A percentile compares a stretch with the other conserved stretches of the same genome.
Evolutionary conservation across 2,797 vertebrate genomes (phyloP).

Genomic region (Brotula barbata): DNA sequence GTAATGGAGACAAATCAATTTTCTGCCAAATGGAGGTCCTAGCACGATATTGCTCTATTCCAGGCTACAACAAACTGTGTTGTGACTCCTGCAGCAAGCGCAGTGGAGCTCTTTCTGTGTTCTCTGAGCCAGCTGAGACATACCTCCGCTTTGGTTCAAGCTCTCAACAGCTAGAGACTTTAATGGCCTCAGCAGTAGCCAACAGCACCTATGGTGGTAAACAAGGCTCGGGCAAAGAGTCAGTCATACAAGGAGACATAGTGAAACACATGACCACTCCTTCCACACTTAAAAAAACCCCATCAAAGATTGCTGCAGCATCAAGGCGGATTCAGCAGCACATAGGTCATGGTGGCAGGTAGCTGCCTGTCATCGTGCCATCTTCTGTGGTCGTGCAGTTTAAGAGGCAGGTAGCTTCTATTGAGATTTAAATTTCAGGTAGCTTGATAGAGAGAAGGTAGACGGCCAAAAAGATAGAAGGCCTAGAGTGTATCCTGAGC

Average conservation of each 20-base stretch:
- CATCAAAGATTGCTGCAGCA: slow-evolving; percentile 52
- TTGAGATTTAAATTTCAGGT: slow-evolving; percentile 64
- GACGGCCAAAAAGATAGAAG: too few species aligned
- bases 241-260: background rate
- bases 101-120: slow-evolving; percentile 71
- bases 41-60: slow-evolving; percentile 93
- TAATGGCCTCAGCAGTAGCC: slow-evolving; percentile 59
- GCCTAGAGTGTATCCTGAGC: slow-evolving; percentile 65
- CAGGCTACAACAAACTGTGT: slow-evolving; percentile 92
- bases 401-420: slow-evolving; percentile 32
- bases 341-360: slow-evolving; percentile 40
- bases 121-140: slow-evolving; percentile 75
- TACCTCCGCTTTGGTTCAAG: slow-evolving; percentile 73
- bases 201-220: slow-evolving; percentile 55
- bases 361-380: slow-evolving; percentile 31
- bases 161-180: slow-evolving; percentile 68
- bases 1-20: slow-evolving; percentile 93
- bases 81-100: slow-evolving; percentile 90
- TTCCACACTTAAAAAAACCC: slow-evolving; percentile 54
- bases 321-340: slow-evolving; percentile 51
- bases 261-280: slow-evolving; percentile 41
- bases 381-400: slow-evolving; percentile 15
- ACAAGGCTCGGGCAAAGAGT: slow-evolving; percentile 44
- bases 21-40: slow-evolving; percentile 99
- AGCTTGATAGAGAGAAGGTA: slow-evolving; percentile 65